These are phyloP conservation scores for Anolis carolinensis DNA, from an alignment of 2,113 vertebrate genomes.

Conservation along the genomic window DNA sequence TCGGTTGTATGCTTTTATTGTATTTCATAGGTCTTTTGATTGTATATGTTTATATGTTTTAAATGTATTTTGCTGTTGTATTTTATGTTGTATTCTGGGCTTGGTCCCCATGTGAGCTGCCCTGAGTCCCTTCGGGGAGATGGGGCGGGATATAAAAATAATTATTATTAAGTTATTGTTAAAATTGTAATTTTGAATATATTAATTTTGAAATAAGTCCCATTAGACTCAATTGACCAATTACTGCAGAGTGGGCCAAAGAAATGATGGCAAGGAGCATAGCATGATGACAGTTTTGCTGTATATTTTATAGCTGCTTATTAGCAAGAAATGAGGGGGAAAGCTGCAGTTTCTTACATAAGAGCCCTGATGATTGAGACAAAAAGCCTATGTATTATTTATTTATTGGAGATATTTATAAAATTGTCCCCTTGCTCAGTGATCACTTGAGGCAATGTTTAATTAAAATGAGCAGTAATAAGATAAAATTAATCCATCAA, in stretches of 20 bases:
- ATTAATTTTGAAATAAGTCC: neutral
- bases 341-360: neutral
- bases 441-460: neutral
- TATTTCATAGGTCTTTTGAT: too few relatives aligned
- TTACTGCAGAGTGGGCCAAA: neutral
- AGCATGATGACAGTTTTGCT: neutral
- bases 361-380: too few relatives aligned
- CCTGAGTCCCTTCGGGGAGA: too few relatives aligned
- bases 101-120: too few relatives aligned
- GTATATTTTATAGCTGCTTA: neutral
- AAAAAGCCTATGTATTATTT: neutral
- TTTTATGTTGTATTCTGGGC: too few relatives aligned
- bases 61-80: too few relatives aligned
- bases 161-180: too few relatives aligned
- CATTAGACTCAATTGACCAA: neutral
- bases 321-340: neutral
- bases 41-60: too few relatives aligned
- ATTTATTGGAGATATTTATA: neutral
- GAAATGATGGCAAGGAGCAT: neutral
- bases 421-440: neutral
- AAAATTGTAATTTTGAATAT: neutral
- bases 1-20: too few relatives aligned
- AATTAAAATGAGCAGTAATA: neutral
- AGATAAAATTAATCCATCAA: neutral
- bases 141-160: too few relatives aligned